These are phyloP conservation scores for Xestia rhomboidea DNA, from an alignment of 2,888 invertebrate species.

Conservation along the genomic window DNA sequence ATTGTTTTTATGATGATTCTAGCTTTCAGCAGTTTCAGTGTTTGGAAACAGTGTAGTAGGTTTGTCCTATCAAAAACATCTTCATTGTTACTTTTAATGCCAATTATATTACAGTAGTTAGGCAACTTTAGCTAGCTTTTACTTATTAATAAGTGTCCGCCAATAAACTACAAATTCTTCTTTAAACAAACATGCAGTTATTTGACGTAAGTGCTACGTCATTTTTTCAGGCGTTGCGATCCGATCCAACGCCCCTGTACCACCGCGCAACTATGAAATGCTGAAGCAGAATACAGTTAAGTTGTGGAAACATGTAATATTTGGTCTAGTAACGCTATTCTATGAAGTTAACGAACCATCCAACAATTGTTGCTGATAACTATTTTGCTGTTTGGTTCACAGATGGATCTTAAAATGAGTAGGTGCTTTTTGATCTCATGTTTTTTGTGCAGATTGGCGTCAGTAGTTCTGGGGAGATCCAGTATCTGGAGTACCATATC, in stretches of 20 bases:
- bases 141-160: background rate
- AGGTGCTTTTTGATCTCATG: background rate
- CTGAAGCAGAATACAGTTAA: background rate
- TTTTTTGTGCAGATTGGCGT: constrained; percentile 85
- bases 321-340: background rate
- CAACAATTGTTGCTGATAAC: background rate
- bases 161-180: background rate
- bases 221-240: background rate
- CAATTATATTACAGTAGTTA: background rate
- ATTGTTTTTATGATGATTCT: background rate
- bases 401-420: background rate
- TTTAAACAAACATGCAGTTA: background rate
- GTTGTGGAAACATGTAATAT: background rate
- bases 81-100: background rate
- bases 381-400: background rate
- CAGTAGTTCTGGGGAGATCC: constrained; percentile 92
- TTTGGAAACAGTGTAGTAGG: background rate
- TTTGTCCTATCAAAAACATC: background rate
- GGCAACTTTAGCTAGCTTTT: background rate
- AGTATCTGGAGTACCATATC: constrained; percentile 90
- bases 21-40: background rate
- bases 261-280: background rate
- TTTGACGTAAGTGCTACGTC: background rate
- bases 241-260: background rate
- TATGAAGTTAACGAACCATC: background rate